A percentile compares a stretch with the other conserved stretches of the same genome.
Evolutionary conservation across 2,888 invertebrate species (phyloP).

Genomic region (Sinohyriopsis cumingii): DNA sequence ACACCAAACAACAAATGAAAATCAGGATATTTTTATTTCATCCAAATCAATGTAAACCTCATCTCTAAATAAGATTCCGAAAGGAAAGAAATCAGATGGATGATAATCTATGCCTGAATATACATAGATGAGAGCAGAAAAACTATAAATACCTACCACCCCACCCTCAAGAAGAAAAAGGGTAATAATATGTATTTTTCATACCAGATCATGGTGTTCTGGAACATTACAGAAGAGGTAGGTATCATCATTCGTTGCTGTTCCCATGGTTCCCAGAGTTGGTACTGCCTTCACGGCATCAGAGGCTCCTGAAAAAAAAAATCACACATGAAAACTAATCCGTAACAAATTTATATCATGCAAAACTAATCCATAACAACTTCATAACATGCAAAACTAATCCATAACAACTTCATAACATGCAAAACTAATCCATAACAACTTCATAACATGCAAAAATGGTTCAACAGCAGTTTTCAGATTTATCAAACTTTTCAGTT

Average conservation of each 20-base stretch:
- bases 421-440: too few relatives aligned
- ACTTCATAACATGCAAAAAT: too few relatives aligned
- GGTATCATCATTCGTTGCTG: slow-evolving; percentile 46
- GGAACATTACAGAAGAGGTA: slow-evolving; percentile 69
- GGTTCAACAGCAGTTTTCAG: too few relatives aligned
- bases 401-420: too few relatives aligned
- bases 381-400: too few relatives aligned
- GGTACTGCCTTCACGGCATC: background rate
- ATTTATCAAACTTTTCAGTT: too few relatives aligned
- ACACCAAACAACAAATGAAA: too few relatives aligned
- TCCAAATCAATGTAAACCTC: too few relatives aligned
- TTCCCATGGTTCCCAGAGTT: slow-evolving; percentile 18
- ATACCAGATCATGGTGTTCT: slow-evolving; percentile 69
- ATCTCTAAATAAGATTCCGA: background rate
- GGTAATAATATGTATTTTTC: slow-evolving; percentile 8
- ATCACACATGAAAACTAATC: too few relatives aligned
- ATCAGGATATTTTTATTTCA: too few relatives aligned
- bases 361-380: too few relatives aligned
- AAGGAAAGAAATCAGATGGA: background rate
- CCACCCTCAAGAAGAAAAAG: background rate
- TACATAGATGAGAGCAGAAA: background rate
- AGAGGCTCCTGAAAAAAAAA: background rate
- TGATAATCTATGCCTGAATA: background rate
- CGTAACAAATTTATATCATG: too few relatives aligned
- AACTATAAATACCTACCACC: background rate